Evolutionary conservation across 2,113 vertebrate genomes (phyloP).

Genomic region (Trogon surrucura): DNA sequence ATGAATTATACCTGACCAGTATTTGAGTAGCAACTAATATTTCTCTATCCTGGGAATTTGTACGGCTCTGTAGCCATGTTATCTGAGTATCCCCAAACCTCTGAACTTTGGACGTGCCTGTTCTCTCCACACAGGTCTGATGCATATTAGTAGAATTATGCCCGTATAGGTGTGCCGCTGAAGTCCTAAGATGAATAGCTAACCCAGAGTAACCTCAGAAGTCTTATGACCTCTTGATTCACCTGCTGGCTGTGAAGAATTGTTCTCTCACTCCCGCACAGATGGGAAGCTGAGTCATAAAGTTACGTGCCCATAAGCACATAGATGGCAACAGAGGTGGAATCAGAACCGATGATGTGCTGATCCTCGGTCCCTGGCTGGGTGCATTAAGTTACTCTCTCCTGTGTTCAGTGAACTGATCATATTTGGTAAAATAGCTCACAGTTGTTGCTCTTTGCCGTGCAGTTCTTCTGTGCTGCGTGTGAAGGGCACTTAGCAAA

Average conservation of each 20-base stretch:
- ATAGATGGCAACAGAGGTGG: neutral
- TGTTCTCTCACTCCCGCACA: neutral
- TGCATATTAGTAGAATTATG: neutral
- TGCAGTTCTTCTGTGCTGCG: neutral
- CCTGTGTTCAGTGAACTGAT: neutral
- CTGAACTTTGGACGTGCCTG: neutral
- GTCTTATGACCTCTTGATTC: slow-evolving; percentile 2
- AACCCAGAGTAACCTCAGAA: neutral
- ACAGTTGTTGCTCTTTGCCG: neutral
- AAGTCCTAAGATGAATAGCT: neutral
- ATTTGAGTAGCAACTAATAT: neutral
- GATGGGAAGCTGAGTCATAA: slow-evolving; percentile 18
- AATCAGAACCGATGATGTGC: neutral
- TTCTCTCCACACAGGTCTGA: neutral
- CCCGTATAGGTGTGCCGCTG: neutral
- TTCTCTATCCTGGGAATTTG: neutral
- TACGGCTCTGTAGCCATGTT: neutral
- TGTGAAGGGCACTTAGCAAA: neutral
- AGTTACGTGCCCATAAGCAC: neutral
- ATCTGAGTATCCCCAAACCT: neutral
- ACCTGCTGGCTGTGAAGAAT: neutral
- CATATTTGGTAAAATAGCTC: neutral
- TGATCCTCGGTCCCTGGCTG: neutral
- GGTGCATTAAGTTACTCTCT: neutral
- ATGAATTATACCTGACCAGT: neutral